Percentiles rank a stretch among this genome's conserved stretches.
Evolutionary conservation across 2,888 invertebrate genomes (phyloP).

Genomic region (Seladonia tumulorum): DNA sequence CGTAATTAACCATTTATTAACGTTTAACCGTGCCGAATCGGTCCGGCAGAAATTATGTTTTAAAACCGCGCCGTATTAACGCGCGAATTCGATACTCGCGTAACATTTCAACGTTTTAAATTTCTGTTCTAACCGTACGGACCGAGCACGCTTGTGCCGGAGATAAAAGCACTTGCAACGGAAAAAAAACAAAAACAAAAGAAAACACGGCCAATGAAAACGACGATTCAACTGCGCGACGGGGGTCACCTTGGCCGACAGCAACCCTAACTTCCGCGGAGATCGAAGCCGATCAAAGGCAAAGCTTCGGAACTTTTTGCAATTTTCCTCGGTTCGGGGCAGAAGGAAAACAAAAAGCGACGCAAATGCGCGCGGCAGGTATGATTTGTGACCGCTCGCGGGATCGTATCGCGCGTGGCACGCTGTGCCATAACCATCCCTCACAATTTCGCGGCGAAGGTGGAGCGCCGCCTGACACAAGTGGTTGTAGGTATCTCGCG

Average conservation of each 20-base stretch:
- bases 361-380: slow-evolving; percentile 48
- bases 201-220: neutral
- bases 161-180: neutral
- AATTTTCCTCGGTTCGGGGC: slow-evolving; percentile 25
- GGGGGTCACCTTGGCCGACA: neutral
- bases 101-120: slow-evolving; percentile 1
- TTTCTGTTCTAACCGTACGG: neutral
- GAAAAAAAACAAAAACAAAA: neutral
- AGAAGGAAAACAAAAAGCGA: slow-evolving; percentile 21
- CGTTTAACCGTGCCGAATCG: neutral
- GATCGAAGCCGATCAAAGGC: slow-evolving; percentile 17
- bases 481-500: slow-evolving; percentile 65
- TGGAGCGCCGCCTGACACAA: slow-evolving; percentile 60
- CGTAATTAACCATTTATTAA: neutral
- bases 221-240: neutral
- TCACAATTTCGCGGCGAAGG: slow-evolving; percentile 66
- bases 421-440: slow-evolving; percentile 70
- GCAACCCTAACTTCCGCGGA: neutral
- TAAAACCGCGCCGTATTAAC: neutral
- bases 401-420: slow-evolving; percentile 60
- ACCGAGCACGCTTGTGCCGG: neutral
- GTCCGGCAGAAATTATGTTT: neutral
- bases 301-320: slow-evolving; percentile 41
- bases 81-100: neutral
- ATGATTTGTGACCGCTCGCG: slow-evolving; percentile 67